Percentiles rank a stretch among this genome's conserved stretches.
These are phyloP conservation scores for Phodopus roborovskii DNA, from an alignment of 2,113 vertebrate genomes.

Conservation along the genomic window DNA sequence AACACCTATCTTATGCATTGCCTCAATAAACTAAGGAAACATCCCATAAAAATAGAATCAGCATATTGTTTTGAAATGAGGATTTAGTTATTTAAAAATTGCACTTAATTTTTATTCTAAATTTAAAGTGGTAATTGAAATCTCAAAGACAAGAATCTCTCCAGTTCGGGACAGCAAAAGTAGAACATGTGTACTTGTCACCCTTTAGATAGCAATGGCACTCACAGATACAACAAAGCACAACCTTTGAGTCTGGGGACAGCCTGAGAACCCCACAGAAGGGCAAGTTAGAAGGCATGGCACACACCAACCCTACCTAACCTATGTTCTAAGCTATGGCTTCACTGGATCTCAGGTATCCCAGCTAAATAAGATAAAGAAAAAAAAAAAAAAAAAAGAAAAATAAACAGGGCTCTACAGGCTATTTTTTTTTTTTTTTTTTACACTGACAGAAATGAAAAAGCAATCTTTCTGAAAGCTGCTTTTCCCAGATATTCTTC, in stretches of 20 bases:
- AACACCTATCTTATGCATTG: background rate
- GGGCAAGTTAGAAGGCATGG: rapidly evolving
- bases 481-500: background rate
- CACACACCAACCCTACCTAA: background rate
- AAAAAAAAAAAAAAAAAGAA: too few species aligned
- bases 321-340: background rate
- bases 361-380: background rate
- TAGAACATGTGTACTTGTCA: rapidly evolving
- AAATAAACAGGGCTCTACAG: background rate
- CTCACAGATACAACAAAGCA: background rate
- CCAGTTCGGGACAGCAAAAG: background rate
- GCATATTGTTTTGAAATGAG: background rate
- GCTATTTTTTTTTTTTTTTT: slow-evolving; percentile 19
- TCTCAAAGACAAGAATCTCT: background rate
- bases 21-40: background rate
- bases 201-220: background rate
- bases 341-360: background rate
- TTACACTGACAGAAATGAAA: slow-evolving; percentile 1
- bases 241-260: background rate
- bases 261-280: background rate
- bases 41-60: background rate
- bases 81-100: background rate
- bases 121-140: slow-evolving; percentile 3
- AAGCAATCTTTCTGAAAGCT: slow-evolving; percentile 27
- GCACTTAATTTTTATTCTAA: background rate